Evolutionary conservation across 2,797 vertebrate species (phyloP), one percentile per base, ranked within the genome.

Genomic region (Scarus forsteni): DNA sequence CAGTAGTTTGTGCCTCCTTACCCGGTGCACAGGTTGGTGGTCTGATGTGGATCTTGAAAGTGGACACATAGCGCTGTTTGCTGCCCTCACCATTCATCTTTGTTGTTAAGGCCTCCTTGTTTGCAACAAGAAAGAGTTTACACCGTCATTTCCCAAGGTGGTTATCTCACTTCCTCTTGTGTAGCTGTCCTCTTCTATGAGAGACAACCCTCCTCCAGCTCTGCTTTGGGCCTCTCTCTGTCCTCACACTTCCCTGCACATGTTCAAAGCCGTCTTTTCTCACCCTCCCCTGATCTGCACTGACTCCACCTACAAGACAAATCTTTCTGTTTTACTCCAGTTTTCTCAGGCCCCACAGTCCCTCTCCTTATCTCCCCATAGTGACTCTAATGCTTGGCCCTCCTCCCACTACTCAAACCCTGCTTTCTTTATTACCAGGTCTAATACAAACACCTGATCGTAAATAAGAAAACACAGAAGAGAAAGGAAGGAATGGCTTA

Each of bases 61-160:
- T 93, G 8, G 93, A 93, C 77, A 94, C 92, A 49, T 89, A 93
- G 11, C 70, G 85, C 72, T 61, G 77, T 60, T 87, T 72, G 56
- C 78, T 74, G 60, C 77, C 72, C 45, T 86, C 70, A 11, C 80
- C 50, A 2, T 79, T 93, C 93, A 94, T 94, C 9, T 74, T 86
- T 80, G 74, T n/a, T 46, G 39, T 36, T 34, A 9, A 52, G 68
- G 8, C 52, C 19, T 40, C 18, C n/a, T 43, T 9, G 8, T n/a
- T 34, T 11, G 83, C 0, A 63, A 42, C 61, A 40, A 55, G 53
- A 60, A 72, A 46, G 16, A 67, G 60, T 66, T 79, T 39, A 90
- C 76, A 54, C 27, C 66, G 85, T 89, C 88, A 92, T 89, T 86
- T 85, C 83, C 84, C 58, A 12, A 27, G 15, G 69, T 57, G 76